A percentile compares a stretch with the other conserved stretches of the same genome.
Conservation (phyloP, 2,113 vertebrate genomes). For the Gymnobelideus leadbeateri region DNA sequence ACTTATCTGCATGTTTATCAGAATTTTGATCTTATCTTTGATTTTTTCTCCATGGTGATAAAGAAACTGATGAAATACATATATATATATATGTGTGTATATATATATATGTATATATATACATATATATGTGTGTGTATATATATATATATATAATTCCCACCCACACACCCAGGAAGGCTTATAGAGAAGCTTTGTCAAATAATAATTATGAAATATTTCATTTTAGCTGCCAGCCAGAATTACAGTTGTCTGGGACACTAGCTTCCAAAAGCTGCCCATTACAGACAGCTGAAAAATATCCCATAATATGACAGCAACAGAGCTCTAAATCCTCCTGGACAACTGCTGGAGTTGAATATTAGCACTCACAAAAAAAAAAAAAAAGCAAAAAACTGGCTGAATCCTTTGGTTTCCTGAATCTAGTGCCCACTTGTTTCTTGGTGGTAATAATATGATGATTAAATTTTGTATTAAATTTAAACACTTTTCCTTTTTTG, state of each 20-base stretch:
- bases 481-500: background rate
- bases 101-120: too few relatives aligned
- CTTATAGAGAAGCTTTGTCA: slow-evolving; percentile 28
- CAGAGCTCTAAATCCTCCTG: background rate
- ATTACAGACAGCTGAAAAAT: slow-evolving; percentile 38
- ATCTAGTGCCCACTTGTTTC: background rate
- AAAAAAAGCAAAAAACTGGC: background rate
- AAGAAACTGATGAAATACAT: background rate
- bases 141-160: background rate
- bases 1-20: background rate
- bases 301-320: background rate
- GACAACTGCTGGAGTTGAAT: background rate
- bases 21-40: background rate
- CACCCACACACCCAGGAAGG: slow-evolving; percentile 15
- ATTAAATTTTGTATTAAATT: background rate
- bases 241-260: slow-evolving; percentile 55
- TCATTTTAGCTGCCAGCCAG: slow-evolving; percentile 62
- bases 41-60: background rate
- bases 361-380: background rate
- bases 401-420: background rate
- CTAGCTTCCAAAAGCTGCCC: slow-evolving; percentile 22
- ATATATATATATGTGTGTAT: too few relatives aligned
- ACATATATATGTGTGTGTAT: too few relatives aligned
- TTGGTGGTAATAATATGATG: background rate
- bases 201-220: slow-evolving; percentile 51